Conservation (phyloP, 2,888 invertebrate species). For the Pristionchus mayeri region DNA sequence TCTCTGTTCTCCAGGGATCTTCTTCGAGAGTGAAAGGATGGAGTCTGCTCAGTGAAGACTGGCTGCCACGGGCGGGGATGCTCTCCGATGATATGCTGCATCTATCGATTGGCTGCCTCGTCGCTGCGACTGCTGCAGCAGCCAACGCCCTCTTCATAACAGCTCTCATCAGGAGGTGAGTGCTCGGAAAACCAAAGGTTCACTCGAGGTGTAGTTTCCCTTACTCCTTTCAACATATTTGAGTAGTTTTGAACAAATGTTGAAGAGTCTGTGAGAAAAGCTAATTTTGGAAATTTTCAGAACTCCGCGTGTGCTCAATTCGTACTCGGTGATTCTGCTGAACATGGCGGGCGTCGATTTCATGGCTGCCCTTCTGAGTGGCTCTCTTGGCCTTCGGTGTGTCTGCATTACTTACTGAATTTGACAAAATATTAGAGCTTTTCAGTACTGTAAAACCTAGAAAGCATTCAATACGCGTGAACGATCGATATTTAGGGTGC, state of each 20-base stretch:
- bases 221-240: neutral
- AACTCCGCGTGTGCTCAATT: neutral
- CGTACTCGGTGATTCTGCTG: neutral
- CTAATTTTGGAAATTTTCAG: neutral
- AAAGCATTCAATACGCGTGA: neutral
- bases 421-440: too few species aligned
- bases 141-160: neutral
- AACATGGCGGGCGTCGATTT: slow-evolving; percentile 5
- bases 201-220: too few species aligned
- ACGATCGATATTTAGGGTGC: neutral
- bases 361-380: neutral
- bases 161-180: neutral
- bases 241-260: neutral
- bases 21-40: too few species aligned
- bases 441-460: neutral
- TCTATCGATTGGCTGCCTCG: neutral
- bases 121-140: neutral
- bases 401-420: too few species aligned
- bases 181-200: too few species aligned
- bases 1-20: too few species aligned
- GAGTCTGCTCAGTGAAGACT: too few species aligned
- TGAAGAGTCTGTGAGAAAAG: neutral
- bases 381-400: neutral
- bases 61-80: too few species aligned
- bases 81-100: neutral